phyloP scores from a whole-genome alignment of 2,888 invertebrate species.

The Axea sp. region DNA sequence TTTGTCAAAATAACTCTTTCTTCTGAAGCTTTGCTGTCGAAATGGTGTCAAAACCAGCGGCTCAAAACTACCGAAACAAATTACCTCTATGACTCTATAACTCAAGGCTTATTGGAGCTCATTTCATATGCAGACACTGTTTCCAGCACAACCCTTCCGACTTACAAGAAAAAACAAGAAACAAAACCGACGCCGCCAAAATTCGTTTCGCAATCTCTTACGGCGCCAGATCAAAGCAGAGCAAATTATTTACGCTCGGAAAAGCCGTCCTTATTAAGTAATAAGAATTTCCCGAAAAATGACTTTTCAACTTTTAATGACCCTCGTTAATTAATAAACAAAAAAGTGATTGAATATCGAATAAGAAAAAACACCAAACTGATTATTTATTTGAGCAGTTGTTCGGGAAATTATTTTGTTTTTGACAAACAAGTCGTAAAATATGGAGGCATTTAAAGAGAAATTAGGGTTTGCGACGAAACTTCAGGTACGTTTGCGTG shows the following conservation, averaged over 20 bases:
- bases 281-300: constrained; percentile 11
- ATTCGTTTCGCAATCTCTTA: constrained; percentile 19
- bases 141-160: constrained; percentile 21
- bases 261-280: constrained; percentile 12
- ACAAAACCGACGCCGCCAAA: constrained; percentile 19
- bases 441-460: background rate
- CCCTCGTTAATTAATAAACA: constrained; percentile 9
- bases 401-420: constrained; percentile 1
- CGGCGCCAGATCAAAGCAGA: constrained; percentile 6
- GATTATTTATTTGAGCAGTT: constrained; percentile 3
- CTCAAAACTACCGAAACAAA: constrained; percentile 33
- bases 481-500: constrained; percentile 38
- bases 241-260: constrained; percentile 34
- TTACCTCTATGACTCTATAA: constrained; percentile 19
- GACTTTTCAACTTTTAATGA: constrained; percentile 19
- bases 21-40: background rate
- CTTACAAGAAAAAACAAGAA: constrained; percentile 4
- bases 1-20: constrained; percentile 15
- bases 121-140: constrained; percentile 2
- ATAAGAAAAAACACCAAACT: background rate
- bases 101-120: constrained; percentile 11
- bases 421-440: constrained; percentile 4
- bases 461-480: constrained; percentile 35
- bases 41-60: constrained; percentile 23
- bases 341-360: constrained; percentile 8